Evolutionary conservation across 2,888 invertebrate genomes (phyloP).

Genomic region (Phalangium opilio): DNA sequence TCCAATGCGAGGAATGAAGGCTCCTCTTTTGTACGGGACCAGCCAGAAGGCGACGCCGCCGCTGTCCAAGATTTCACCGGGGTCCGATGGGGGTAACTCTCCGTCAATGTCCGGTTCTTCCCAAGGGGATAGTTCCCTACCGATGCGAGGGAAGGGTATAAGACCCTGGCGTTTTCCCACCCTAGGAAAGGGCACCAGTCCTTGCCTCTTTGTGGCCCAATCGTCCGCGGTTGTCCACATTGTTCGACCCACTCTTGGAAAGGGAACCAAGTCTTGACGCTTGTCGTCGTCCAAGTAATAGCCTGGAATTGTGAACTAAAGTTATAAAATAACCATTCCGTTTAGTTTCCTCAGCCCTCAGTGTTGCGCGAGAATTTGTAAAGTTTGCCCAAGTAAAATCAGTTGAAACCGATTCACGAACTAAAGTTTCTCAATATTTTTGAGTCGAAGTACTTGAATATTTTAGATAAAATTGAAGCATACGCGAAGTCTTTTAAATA

Average conservation of each 20-base stretch:
- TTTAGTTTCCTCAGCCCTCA: no score
- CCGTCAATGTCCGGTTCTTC: no score
- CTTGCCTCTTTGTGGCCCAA: conserved; percentile 6
- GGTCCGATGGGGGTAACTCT: no score
- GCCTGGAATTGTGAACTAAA: no score
- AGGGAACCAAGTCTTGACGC: conserved; percentile 12
- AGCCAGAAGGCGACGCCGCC: conserved; percentile 4
- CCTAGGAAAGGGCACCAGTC: conserved; percentile 10
- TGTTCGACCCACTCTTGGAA: conserved; percentile 8
- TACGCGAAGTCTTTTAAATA: no score
- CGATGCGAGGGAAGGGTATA: conserved; percentile 17
- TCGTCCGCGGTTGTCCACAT: background rate
- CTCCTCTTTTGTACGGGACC: background rate
- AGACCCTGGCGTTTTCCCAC: conserved; percentile 14
- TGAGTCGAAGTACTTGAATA: no score
- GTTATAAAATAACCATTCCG: no score
- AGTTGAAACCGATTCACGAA: no score
- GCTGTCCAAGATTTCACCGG: background rate
- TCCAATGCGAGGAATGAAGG: conserved; percentile 9
- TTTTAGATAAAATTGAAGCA: no score
- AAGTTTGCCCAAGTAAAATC: no score
- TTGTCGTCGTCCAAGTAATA: conserved; percentile 11
- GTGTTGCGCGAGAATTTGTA: no score
- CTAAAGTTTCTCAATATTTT: no score
- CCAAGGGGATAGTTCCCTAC: conserved; percentile 3